Base-by-base conservation (phyloP, 2,888 invertebrate genomes). In the Cerastoderma edule region DNA sequence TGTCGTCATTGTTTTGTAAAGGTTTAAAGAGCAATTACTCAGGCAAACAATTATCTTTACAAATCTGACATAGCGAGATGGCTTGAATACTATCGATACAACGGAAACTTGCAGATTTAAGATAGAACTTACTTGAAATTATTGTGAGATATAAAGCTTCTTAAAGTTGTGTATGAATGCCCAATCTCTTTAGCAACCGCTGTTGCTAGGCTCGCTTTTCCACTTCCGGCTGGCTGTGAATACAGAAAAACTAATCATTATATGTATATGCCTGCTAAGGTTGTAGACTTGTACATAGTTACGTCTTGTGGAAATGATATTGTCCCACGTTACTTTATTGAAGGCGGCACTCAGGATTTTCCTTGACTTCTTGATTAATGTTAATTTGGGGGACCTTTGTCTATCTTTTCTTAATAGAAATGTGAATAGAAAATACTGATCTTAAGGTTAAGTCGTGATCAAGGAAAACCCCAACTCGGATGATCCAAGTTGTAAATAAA, bases 171-270 rank as follows among this genome's bases (percentile, higher is more conserved):
- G 39, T 60, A 60, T 24, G 60, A 60, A 60, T 60, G 60, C 10
- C 60, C 60, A 3, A 60, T 60, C 60, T 60, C 60, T 39, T 60
- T 60, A 27, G 60, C 60, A 39, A 60, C 60, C 10, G 60, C 60
- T 39, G 60, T 60, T 35, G 60, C 60, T 24, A 60, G 39, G 24
- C 60, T 60, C 22, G 60, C 60, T 39, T 60, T 60, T 24, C 60
- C 60, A 60, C 60, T 60, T 60, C 60, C 60, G 35, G 60, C 35
- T 24, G 60, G 60, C 60, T 60, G 57, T 1, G 35, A 22, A 1
- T n/a, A 5, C 10, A 22, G 5, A 50, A 10, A 10, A 24, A 5
- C 16, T 16, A 39, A 39, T 39, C 8, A 16, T 39, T 16, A 39
- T 39, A 16, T 8, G 39, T 16, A 39, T 39, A 8, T 39, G 16